phyloP scores from a whole-genome alignment of 1,140 invertebrate genomes.

The Brachionus paranguensis region DNA sequence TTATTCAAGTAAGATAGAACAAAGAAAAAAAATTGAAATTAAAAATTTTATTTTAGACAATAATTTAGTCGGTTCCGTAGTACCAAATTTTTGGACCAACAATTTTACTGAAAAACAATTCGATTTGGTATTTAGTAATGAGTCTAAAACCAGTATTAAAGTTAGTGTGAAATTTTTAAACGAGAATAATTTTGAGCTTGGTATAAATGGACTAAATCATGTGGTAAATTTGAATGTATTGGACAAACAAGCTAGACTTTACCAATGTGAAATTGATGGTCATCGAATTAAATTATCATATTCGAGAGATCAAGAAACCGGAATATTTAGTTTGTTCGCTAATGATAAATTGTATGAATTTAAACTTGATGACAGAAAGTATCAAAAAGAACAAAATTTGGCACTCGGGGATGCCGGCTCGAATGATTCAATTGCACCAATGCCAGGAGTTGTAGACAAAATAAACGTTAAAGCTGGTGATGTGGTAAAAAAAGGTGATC shows the following conservation, averaged over 20 bases:
- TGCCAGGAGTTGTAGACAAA: conserved; percentile 90
- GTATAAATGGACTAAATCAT: conserved; percentile 6
- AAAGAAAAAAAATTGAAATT: background rate
- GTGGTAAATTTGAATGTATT: background rate
- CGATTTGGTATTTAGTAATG: background rate
- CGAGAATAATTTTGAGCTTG: background rate
- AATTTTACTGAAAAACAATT: background rate
- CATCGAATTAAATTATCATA: conserved; percentile 27
- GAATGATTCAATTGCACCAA: conserved; percentile 71
- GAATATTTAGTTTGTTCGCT: conserved; percentile 44
- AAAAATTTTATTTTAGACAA: background rate
- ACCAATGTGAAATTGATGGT: conserved; percentile 29
- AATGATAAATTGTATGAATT: conserved; percentile 52
- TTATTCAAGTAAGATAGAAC: background rate
- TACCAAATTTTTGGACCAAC: conserved; percentile 15
- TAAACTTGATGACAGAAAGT: conserved; percentile 55
- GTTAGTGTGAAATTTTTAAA: background rate
- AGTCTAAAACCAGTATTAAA: conserved; percentile 1
- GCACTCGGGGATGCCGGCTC: conserved; percentile 35
- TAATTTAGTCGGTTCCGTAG: background rate
- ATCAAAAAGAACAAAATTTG: conserved; percentile 43
- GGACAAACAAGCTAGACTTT: background rate
- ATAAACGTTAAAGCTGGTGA: conserved; percentile 73
- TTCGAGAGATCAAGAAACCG: conserved; percentile 24
- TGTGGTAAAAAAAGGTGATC: conserved; percentile 72